A percentile compares a stretch with the other conserved stretches of the same genome.
Conservation (phyloP, 2,888 invertebrate species). For the Polymixis flavicincta region DNA sequence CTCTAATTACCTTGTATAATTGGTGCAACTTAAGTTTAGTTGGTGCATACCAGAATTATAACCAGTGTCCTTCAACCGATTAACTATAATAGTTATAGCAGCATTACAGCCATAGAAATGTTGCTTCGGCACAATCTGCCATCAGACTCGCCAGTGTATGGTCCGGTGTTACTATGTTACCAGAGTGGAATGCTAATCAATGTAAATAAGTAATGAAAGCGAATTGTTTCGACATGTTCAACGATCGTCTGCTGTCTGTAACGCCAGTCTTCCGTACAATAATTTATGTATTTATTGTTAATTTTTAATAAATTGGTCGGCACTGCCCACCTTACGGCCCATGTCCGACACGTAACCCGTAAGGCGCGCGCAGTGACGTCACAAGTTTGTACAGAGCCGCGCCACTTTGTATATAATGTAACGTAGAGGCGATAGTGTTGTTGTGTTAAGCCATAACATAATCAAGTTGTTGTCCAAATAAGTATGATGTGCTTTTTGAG, state of each 20-base stretch:
- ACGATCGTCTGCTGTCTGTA: conserved; percentile 27
- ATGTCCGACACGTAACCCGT: neutral
- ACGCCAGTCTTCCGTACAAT: conserved; percentile 60
- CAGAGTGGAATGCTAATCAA: conserved; percentile 60
- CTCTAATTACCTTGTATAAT: too few species aligned
- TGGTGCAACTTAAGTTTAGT: too few species aligned
- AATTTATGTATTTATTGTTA: conserved; percentile 56
- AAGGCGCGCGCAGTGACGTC: conserved; percentile 19
- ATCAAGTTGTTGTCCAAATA: conserved; percentile 75
- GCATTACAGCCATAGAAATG: conserved; percentile 24
- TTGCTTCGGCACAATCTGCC: conserved; percentile 9
- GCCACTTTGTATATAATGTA: conserved; percentile 64
- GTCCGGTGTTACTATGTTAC: conserved; percentile 39
- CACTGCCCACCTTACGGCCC: conserved; percentile 3
- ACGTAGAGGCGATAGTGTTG: conserved; percentile 58
- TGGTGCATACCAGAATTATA: too few species aligned
- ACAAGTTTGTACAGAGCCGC: conserved; percentile 28
- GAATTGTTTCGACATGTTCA: conserved; percentile 5
- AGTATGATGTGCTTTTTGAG: conserved; percentile 79
- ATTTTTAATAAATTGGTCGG: conserved; percentile 32
- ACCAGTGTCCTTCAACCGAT: neutral
- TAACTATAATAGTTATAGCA: conserved; percentile 5
- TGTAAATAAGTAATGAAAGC: conserved; percentile 38
- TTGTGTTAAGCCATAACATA: conserved; percentile 71
- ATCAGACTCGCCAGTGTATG: conserved; percentile 6